Conservation (phyloP, 2,888 invertebrate genomes). For the Yponomeuta cagnagella region DNA sequence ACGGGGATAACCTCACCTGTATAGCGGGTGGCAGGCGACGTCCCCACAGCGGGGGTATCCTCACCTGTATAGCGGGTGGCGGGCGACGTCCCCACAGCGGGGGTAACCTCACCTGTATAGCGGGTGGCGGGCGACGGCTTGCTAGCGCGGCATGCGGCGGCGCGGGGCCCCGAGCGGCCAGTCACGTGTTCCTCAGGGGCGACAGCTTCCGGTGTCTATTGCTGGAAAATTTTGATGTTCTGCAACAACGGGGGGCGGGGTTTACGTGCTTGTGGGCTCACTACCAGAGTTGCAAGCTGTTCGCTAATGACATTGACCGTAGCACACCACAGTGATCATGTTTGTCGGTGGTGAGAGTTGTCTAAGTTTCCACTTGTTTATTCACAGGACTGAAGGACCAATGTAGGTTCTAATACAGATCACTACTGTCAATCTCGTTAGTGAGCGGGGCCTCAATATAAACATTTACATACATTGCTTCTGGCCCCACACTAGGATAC, state of each 20-base stretch:
- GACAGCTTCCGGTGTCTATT: slow-evolving; percentile 98
- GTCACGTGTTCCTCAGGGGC: slow-evolving; percentile 98
- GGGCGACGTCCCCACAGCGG: no score
- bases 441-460: no score
- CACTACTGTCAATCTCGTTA: no score
- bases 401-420: no score
- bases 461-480: no score
- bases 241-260: slow-evolving; percentile 50
- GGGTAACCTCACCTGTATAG: neutral
- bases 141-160: slow-evolving; percentile 25
- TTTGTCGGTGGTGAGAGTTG: no score
- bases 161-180: slow-evolving; percentile 68
- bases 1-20: neutral
- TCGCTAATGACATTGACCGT: no score
- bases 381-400: no score
- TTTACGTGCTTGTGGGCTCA: neutral
- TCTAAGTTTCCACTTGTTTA: no score
- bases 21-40: neutral
- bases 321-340: no score
- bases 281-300: neutral
- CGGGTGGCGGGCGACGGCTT: slow-evolving; percentile 9
- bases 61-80: slow-evolving; percentile 5
- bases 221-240: slow-evolving; percentile 97
- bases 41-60: no score
- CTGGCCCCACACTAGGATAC: no score